phyloP scores from a whole-genome alignment of 2,797 vertebrate genomes.

The Manis javanica region DNA sequence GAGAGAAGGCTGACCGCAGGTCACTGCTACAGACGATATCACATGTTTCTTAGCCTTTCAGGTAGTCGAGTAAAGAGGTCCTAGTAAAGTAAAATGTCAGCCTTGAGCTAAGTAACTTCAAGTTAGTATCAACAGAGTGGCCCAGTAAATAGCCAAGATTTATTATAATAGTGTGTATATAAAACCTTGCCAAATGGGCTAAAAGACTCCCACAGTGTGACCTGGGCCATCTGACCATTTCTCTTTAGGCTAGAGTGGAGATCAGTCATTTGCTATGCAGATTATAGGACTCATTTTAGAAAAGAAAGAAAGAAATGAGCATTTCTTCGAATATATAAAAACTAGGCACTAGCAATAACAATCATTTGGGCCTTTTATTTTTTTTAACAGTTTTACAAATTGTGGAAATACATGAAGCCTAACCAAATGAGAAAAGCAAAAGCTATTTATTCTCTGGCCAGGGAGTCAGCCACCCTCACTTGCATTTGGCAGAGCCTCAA shows the following conservation, averaged over 20 bases:
- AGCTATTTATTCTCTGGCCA: not conserved
- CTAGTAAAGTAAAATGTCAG: not conserved
- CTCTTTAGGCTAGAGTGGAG: not conserved
- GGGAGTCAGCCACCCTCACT: not conserved
- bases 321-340: not conserved
- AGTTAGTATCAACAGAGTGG: not conserved
- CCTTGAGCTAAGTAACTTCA: not conserved
- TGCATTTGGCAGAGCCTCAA: not conserved
- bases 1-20: no score
- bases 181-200: not conserved
- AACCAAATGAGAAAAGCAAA: not conserved
- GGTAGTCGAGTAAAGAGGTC: not conserved
- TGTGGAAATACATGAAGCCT: not conserved
- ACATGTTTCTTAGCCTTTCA: not conserved
- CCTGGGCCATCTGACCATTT: not conserved
- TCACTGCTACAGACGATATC: not conserved
- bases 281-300: not conserved
- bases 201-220: not conserved
- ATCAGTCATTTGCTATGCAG: not conserved
- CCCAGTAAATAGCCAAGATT: not conserved
- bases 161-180: not conserved
- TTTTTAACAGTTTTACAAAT: not conserved
- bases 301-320: not conserved
- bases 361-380: not conserved
- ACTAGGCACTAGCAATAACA: not conserved